A percentile compares a stretch with the other conserved stretches of the same genome.
phyloP scores from a whole-genome alignment of 2,113 vertebrate species.

The Aramus guarauna region DNA sequence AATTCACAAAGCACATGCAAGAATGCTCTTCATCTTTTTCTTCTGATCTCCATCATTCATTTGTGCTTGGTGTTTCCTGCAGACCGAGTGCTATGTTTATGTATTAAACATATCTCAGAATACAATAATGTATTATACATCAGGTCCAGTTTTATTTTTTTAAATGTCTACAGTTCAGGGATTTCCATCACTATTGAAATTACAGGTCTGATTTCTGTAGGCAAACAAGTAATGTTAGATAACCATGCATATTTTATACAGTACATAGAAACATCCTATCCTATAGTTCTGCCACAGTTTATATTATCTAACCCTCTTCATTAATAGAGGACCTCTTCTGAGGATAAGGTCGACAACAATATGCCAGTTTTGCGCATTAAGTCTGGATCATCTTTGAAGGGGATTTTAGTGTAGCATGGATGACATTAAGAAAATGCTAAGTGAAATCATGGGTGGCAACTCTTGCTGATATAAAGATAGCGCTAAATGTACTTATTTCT shows the following conservation, averaged over 20 bases:
- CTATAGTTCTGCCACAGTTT: neutral
- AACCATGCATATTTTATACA: neutral
- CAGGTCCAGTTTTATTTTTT: neutral
- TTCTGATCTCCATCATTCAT: neutral
- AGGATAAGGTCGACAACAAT: neutral
- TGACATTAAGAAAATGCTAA: neutral
- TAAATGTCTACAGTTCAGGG: neutral
- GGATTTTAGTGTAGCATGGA: neutral
- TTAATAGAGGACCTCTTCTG: neutral
- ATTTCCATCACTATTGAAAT: neutral
- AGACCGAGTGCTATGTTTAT: neutral
- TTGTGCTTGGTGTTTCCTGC: neutral
- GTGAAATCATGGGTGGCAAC: neutral
- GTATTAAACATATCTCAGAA: neutral
- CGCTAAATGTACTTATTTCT: neutral
- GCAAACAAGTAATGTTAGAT: neutral
- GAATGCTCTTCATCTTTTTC: neutral
- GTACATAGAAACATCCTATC: neutral
- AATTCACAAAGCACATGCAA: neutral
- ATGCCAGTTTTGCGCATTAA: neutral
- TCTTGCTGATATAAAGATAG: neutral
- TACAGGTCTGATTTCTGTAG: neutral
- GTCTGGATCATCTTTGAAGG: neutral
- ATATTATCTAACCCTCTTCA: neutral
- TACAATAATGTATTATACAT: neutral